Conservation (phyloP, 1,140 invertebrate species). For the Epicauta chinensis region DNA sequence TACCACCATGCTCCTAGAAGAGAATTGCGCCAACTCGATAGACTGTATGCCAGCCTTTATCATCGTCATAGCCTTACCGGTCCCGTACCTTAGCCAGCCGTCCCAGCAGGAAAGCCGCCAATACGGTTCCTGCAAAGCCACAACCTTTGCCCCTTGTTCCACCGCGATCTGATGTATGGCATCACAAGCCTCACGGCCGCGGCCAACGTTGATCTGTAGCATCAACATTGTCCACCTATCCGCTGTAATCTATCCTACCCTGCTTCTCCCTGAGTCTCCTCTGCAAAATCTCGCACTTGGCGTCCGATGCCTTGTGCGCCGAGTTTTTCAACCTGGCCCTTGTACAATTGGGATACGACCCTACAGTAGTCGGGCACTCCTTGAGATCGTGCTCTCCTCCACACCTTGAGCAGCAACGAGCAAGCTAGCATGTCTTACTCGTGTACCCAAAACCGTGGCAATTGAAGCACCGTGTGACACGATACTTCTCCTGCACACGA, state of each 20-base stretch:
- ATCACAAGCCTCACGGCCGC: slow-evolving; percentile 1
- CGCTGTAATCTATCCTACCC: background rate
- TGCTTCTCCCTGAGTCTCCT: background rate
- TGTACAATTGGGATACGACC: background rate
- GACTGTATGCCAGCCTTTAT: background rate
- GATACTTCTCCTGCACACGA: background rate
- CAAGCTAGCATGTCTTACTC: background rate
- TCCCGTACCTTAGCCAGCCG: background rate
- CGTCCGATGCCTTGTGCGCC: background rate
- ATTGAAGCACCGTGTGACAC: slow-evolving; percentile 1
- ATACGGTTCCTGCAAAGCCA: slow-evolving; percentile 5
- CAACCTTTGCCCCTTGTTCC: background rate
- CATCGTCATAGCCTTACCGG: background rate
- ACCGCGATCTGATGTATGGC: background rate
- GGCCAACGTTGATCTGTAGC: background rate
- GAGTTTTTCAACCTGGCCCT: background rate
- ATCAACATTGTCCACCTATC: background rate
- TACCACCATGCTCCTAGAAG: background rate
- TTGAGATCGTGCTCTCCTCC: background rate
- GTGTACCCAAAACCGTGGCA: slow-evolving; percentile 1
- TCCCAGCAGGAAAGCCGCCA: background rate
- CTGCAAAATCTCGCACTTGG: background rate
- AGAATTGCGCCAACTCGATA: slow-evolving; percentile 2
- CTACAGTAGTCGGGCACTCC: background rate
- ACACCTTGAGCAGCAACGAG: background rate